These are phyloP conservation scores for Acanthochromis polyacanthus DNA, from an alignment of 2,113 vertebrate genomes.

Conservation along the genomic window DNA sequence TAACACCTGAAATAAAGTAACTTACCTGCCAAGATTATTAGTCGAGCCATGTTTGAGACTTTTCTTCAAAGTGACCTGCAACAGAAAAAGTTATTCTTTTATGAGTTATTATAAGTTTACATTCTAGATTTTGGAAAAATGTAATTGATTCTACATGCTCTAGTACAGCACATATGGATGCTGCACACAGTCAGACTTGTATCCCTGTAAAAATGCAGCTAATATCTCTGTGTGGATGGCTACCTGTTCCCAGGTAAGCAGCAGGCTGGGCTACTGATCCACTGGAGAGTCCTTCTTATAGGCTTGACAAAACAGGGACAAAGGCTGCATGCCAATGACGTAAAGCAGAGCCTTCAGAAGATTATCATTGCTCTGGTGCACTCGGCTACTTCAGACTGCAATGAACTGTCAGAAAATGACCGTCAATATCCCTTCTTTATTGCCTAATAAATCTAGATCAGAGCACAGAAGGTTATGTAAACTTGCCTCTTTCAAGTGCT, in stretches of 20 bases:
- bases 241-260: slow-evolving; percentile 25
- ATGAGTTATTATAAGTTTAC: slow-evolving; percentile 2
- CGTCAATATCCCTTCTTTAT: slow-evolving; percentile 17
- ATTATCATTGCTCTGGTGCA: background rate
- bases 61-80: slow-evolving; percentile 9
- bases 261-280: background rate
- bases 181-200: background rate
- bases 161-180: background rate
- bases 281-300: slow-evolving; percentile 41
- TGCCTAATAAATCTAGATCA: slow-evolving; percentile 9
- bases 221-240: background rate
- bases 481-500: background rate
- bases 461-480: background rate
- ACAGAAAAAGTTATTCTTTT: background rate
- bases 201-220: background rate
- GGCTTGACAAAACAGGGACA: slow-evolving; percentile 24
- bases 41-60: slow-evolving; percentile 56
- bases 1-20: background rate
- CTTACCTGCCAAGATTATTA: slow-evolving; percentile 66
- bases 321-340: slow-evolving; percentile 26
- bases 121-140: background rate
- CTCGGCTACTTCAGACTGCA: background rate
- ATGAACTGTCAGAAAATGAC: background rate
- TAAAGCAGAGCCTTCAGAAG: background rate
- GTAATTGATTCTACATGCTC: background rate